Evolutionary conservation across 2,888 invertebrate genomes (phyloP), one percentile per base, ranked within the genome.

Genomic region (Trachelus tabidus): DNA sequence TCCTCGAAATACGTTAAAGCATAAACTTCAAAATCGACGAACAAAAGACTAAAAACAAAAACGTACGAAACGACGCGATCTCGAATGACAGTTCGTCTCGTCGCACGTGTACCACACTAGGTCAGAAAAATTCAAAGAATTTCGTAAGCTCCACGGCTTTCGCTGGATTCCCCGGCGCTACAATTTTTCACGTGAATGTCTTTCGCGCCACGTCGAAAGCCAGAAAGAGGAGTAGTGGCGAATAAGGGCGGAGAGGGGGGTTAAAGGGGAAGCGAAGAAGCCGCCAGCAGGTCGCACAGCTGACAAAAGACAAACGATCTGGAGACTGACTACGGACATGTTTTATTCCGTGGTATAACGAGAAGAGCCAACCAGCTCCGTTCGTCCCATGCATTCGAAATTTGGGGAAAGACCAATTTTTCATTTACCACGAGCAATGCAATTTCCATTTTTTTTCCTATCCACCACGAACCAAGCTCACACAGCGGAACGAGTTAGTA

Each of bases 301-400:
- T 71, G 71, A 71, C 71, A 34, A 71, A 71, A 71, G 71, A 71
- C 71, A 71, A 71, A 71, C 71, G 71, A 71, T 71, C 31, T 30
- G 12, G 4, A 34, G 71, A 71, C 71, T 33, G 71, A 71, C 71
- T 33, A 71, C 71, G 71, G 71, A 71, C 71, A 71, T 71, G 71
- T 71, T 71, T 71, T 71, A 71, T 71, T 71, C 71, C 71, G 12
- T 33, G 71, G 71, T 71, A 71, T 71, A 71, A 71, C 71, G 30
- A 71, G 71, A 71, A 34, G 71, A 71, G 71, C 31, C 71, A 71
- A 34, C 71, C 15, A 6, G 71, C 31, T 6, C 31, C 30, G 71
- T 71, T 71, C 71, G 71, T 33, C 31, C 33, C 33, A 71, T 71
- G 71, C 71, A 56, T 56, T 56, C 40, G 40, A 56, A 56, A 56